Evolutionary conservation across 2,888 invertebrate species (phyloP).

Genomic region (Drosophila bunnanda): DNA sequence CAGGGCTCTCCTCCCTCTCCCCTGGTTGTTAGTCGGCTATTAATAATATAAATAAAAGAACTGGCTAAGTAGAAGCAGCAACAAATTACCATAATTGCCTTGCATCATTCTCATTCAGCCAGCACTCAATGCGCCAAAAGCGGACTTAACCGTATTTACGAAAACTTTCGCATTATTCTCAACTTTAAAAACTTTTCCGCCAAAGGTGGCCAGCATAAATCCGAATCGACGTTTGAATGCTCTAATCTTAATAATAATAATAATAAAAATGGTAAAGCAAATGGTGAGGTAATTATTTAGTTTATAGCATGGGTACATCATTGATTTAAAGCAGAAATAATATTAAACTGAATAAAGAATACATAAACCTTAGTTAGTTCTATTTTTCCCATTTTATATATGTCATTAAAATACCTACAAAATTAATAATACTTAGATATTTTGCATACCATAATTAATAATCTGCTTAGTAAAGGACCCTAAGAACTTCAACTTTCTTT

Average conservation of each 20-base stretch:
- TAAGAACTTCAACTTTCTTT: not conserved
- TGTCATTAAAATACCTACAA: not conserved
- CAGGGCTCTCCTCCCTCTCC: not conserved
- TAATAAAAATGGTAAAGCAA: not conserved
- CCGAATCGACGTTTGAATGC: slow-evolving; percentile 9
- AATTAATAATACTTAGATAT: not conserved
- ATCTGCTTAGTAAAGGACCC: not conserved
- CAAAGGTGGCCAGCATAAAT: not conserved
- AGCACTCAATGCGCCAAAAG: slow-evolving; percentile 12
- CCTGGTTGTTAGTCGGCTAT: slow-evolving; percentile 31
- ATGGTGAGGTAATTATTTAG: not conserved
- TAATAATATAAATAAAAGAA: slow-evolving; percentile 50
- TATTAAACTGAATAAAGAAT: not conserved
- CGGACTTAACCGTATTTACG: slow-evolving; percentile 14
- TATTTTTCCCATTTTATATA: not conserved
- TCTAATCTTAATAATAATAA: not conserved
- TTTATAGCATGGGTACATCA: not conserved
- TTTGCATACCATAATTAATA: not conserved
- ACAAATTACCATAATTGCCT: slow-evolving; percentile 76
- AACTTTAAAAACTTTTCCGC: slow-evolving; percentile 33
- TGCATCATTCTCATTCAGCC: slow-evolving; percentile 26
- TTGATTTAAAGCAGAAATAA: not conserved
- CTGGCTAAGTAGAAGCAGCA: slow-evolving; percentile 41
- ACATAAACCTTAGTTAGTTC: not conserved
- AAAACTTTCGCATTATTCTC: slow-evolving; percentile 19